Base-by-base conservation (phyloP, 2,797 vertebrate species). In the Telmatherina bonti region DNA sequence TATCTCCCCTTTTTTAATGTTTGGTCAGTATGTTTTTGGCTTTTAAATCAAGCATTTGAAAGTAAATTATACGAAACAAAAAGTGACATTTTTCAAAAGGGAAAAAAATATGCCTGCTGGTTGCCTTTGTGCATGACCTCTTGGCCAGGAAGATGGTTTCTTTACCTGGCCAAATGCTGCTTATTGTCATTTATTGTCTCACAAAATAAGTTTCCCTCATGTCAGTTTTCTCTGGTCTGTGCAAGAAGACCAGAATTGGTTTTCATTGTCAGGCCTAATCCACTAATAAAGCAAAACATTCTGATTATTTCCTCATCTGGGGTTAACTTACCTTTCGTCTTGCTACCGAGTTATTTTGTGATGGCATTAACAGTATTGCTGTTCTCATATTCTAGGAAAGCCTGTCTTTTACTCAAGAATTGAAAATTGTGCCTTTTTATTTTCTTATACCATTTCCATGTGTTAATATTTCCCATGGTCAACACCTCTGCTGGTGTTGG, bases 331-430 rank as follows among this genome's bases (percentile, higher is more conserved):
- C 72, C 71, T 84, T 85, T 82, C 84, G 49, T 86, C 81, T 70
- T 91, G 93, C 94, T 91, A 88, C 72, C 70, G 56, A 76, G 93
- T 95, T 95, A 92, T 89, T 96, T 95, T 94, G 92, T 96, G 82
- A 95, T 94, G 96, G 94, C 95, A 96, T 96, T 97, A 97, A 96
- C 96, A 97, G 96, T 98, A 96, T 99, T 99, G 96, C 96, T 95
- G 94, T 95, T 85, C 90, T 95, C 94, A 95, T 95, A 94, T 88
- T 95, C 95, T 96, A 96, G 95, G 90, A 92, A 95, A 92, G 85
- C 94, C 94, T 88, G 87, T 93, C 87, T 92, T 83, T 91, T 89
- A 91, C 90, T 92, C 89, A 92, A 94, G 94, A 95, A 95, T 84
- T 81, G 67, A 91, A 95, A 94, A 95, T 93, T 93, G 96, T 97